Percentiles rank a stretch among this genome's conserved stretches.
phyloP scores from a whole-genome alignment of 2,113 vertebrate genomes.

The Tenebrosternarchus preto region DNA sequence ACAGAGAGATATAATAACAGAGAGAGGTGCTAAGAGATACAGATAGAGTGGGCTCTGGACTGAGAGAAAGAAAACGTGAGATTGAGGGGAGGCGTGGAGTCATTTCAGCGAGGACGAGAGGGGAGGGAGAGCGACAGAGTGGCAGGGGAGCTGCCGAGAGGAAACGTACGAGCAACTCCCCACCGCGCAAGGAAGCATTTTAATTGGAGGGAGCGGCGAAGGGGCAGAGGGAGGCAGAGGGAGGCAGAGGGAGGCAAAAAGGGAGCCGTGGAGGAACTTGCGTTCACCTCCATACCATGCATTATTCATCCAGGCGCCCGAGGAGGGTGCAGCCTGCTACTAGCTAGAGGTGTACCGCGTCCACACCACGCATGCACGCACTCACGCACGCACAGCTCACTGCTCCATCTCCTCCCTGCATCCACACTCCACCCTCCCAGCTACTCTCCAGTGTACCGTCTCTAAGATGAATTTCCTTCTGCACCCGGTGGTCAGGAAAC shows the following conservation, averaged over 20 bases:
- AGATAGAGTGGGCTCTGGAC: not conserved
- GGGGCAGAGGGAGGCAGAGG: not conserved
- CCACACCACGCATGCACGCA: conserved; percentile 14
- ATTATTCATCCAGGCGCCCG: conserved; percentile 54
- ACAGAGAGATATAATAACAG: not conserved
- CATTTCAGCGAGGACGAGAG: not conserved
- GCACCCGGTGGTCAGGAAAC: conserved; percentile 1
- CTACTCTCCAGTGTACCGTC: not conserved
- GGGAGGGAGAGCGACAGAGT: not conserved
- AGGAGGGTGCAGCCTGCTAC: conserved; percentile 25
- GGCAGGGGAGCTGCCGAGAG: not conserved
- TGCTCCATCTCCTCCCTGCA: not conserved
- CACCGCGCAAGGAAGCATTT: conserved; percentile 42
- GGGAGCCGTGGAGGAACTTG: conserved; percentile 43
- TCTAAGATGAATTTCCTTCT: not conserved
- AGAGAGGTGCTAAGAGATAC: no score
- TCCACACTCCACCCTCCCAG: not conserved
- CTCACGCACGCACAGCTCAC: conserved; percentile 5
- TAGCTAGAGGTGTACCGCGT: not conserved
- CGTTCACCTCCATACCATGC: conserved; percentile 47
- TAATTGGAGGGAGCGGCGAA: conserved; percentile 51
- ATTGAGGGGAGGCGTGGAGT: not conserved
- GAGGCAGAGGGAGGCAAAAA: conserved; percentile 3
- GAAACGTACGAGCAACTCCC: conserved; percentile 10
- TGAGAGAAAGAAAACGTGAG: no score